Percentiles rank a stretch among this genome's conserved stretches.
phyloP scores from a whole-genome alignment of 2,797 vertebrate genomes.

The Coilia nasus region DNA sequence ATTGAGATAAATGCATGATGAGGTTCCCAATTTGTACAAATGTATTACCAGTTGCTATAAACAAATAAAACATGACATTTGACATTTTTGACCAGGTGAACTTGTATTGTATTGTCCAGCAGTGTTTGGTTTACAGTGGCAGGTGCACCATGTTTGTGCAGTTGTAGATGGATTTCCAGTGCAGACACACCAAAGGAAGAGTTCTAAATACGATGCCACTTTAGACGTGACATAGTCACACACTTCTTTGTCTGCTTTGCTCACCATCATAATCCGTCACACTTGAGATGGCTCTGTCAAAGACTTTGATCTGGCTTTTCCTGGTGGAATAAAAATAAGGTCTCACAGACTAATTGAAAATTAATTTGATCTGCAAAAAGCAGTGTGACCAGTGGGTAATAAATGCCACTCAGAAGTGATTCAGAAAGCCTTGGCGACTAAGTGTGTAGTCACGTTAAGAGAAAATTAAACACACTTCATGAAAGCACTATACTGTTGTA shows the following conservation, averaged over 20 bases:
- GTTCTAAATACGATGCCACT: constrained; percentile 57
- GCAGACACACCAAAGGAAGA: constrained; percentile 28
- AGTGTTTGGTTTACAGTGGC: constrained; percentile 29
- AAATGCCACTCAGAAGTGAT: background rate
- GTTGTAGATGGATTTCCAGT: constrained; percentile 60
- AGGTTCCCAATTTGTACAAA: background rate
- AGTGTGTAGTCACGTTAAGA: background rate
- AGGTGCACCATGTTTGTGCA: constrained; percentile 62
- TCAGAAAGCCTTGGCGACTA: background rate
- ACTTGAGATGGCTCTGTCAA: constrained; percentile 1
- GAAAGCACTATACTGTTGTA: background rate
- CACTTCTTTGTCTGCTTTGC: constrained; percentile 50
- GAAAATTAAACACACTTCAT: background rate
- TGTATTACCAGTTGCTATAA: background rate
- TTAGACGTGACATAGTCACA: constrained; percentile 63
- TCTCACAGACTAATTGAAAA: constrained; percentile 1
- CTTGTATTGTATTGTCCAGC: background rate
- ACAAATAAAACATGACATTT: background rate
- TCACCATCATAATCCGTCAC: constrained; percentile 29
- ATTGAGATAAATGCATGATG: background rate
- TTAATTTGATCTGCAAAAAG: constrained; percentile 1
- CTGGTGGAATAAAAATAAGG: background rate
- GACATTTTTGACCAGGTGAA: background rate
- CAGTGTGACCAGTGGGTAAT: background rate
- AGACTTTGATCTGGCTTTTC: constrained; percentile 1